Base-by-base conservation (phyloP, 2,888 invertebrate genomes). In the Synergus japonicus region DNA sequence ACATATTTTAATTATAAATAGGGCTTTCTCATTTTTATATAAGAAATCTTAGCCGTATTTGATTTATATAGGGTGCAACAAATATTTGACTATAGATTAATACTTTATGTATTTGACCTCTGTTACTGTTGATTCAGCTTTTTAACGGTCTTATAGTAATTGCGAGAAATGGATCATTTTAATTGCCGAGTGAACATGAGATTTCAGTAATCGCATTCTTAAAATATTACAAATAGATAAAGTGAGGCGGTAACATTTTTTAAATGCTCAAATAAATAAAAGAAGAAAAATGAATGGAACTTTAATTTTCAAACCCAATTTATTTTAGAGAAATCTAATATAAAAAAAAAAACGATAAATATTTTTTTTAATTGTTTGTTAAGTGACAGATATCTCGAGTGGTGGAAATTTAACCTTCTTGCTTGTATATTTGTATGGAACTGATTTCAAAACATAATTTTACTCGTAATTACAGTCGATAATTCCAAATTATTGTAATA, bases 161-260 rank as follows among this genome's bases (percentile, higher is more conserved):
- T 29, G 64, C 37, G 43, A 49, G 63, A 15, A 64, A 46, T 43
- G 64, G 46, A 37, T 41, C 15, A 15, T 64, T 63, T 76, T 63
- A 43, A 29, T 76, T 63, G 43, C 0, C 22, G 41, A 76, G n/a
- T 8, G 43, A 76, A 76, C 5, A 41, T 67, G 9, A 67, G 12
- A 43, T 67, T 29, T 46, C 29, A 18, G n/a, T 41, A 46, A 46
- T 29, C 44, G 13, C 13, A 87, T 89, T 60, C 12, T 60, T 60
- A 18, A 10, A 10, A 29, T 29, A 60, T 60, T 22, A 12, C 22
- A 22, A 0, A 60, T 12, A 29, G 10, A 54, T 54, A 15, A 10
- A 29, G 13, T 12, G 13, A 60, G 10, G 22, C 5, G 13, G 22
- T 60, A 13, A 29, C 9, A 60, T 18, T 60, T 2, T 60, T 22